Conservation (phyloP, 2,888 invertebrate species). For the Gasteruption jaculator region DNA sequence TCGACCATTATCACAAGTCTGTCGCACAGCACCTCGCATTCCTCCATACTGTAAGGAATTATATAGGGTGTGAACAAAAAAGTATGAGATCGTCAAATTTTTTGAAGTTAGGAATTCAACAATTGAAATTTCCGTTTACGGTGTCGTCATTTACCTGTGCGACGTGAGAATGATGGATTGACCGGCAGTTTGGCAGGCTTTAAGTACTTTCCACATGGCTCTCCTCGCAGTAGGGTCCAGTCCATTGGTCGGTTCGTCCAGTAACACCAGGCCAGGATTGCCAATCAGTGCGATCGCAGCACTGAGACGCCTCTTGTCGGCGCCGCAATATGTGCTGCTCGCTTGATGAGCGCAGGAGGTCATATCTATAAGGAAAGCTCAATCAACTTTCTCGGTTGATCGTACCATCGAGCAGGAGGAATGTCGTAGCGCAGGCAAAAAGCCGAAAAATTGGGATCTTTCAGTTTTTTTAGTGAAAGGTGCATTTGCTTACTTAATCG, state of each 20-base stretch:
- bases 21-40: conserved; percentile 73
- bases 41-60: conserved; percentile 88
- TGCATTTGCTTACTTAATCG: conserved; percentile 50
- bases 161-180: conserved; percentile 62
- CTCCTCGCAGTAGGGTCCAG: conserved; percentile 63
- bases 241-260: conserved; percentile 69
- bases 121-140: no score
- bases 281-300: conserved; percentile 69
- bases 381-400: no score
- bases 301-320: conserved; percentile 70
- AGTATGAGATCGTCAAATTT: no score
- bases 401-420: no score
- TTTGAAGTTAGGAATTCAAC: no score
- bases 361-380: conserved; percentile 28
- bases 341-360: conserved; percentile 27
- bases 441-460: no score
- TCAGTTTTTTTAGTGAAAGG: no score
- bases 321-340: conserved; percentile 59
- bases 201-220: conserved; percentile 59
- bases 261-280: conserved; percentile 60
- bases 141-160: conserved; percentile 57
- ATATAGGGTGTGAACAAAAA: no score
- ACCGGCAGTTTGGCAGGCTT: conserved; percentile 48
- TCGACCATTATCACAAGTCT: conserved; percentile 69
- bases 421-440: no score